phyloP scores from a whole-genome alignment of 2,797 vertebrate species.

The Enteromius unitaeniatus region DNA sequence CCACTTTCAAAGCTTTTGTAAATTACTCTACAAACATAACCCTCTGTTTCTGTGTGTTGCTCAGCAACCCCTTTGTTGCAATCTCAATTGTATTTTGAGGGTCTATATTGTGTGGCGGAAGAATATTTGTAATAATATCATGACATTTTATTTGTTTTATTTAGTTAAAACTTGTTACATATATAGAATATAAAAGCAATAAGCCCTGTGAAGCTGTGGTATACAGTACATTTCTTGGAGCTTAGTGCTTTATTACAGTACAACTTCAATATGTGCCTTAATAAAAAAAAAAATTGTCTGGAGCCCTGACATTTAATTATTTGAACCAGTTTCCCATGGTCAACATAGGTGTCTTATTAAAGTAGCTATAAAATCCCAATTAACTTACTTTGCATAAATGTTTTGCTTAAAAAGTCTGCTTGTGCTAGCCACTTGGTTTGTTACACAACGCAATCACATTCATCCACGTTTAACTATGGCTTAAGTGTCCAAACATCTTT shows the following conservation, averaged over 20 bases:
- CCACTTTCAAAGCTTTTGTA: no score
- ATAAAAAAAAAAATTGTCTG: no score
- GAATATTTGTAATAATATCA: neutral
- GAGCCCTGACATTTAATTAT: neutral
- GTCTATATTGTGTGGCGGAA: neutral
- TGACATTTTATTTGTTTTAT: neutral
- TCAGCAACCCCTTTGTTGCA: no score
- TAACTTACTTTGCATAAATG: neutral
- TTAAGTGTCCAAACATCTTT: neutral
- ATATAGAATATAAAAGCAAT: neutral
- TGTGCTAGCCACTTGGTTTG: conserved; percentile 7
- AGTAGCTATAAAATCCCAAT: neutral
- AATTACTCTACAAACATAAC: no score
- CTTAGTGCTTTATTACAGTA: neutral
- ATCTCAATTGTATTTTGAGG: neutral
- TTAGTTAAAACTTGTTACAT: neutral
- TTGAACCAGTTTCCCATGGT: neutral
- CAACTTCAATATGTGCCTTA: neutral
- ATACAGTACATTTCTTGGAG: neutral
- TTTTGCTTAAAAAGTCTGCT: neutral
- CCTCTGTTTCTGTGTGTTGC: no score
- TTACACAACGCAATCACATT: neutral
- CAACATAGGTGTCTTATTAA: neutral
- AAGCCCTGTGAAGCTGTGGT: neutral
- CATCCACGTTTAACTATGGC: neutral